phyloP scores from a whole-genome alignment of 2,888 invertebrate genomes.

The Synanthedon andrenaeformis region DNA sequence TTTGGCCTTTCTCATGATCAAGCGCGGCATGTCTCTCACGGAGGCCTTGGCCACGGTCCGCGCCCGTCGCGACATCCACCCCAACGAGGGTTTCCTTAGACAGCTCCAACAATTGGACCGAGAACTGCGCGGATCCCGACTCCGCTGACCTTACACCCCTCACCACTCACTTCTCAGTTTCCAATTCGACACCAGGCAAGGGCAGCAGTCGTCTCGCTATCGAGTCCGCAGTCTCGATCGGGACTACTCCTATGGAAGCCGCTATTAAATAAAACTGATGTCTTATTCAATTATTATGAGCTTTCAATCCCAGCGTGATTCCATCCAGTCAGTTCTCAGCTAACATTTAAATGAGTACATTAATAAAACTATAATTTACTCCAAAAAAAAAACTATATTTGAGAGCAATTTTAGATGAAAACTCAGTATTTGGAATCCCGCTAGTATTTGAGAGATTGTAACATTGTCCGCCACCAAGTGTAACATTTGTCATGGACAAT shows the following conservation, averaged over 20 bases:
- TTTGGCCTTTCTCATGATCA: slow-evolving; percentile 84
- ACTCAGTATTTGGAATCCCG: too few relatives aligned
- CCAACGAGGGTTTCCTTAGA: slow-evolving; percentile 84
- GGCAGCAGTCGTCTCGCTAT: slow-evolving; percentile 12
- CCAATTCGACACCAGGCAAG: slow-evolving; percentile 24
- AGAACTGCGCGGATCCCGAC: slow-evolving; percentile 66
- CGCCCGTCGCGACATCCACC: slow-evolving; percentile 78
- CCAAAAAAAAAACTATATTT: too few relatives aligned
- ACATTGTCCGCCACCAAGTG: too few relatives aligned
- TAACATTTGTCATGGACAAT: background rate
- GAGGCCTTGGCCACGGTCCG: slow-evolving; percentile 81
- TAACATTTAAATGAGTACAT: too few relatives aligned
- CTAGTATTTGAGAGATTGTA: too few relatives aligned
- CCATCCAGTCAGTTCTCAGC: too few relatives aligned
- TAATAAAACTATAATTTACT: too few relatives aligned
- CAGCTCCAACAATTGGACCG: slow-evolving; percentile 79
- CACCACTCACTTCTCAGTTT: slow-evolving; percentile 28
- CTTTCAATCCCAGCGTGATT: too few relatives aligned
- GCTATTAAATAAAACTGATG: too few relatives aligned
- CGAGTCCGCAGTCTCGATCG: slow-evolving; percentile 53
- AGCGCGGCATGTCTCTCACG: slow-evolving; percentile 77
- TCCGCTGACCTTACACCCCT: slow-evolving; percentile 55
- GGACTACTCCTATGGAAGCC: slow-evolving; percentile 20
- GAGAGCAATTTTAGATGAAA: too few relatives aligned
- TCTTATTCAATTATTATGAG: too few relatives aligned